Percentiles rank a stretch among this genome's conserved stretches.
These are phyloP conservation scores for Apocrypta bakeri DNA, from an alignment of 1,140 invertebrate genomes.

Conservation along the genomic window DNA sequence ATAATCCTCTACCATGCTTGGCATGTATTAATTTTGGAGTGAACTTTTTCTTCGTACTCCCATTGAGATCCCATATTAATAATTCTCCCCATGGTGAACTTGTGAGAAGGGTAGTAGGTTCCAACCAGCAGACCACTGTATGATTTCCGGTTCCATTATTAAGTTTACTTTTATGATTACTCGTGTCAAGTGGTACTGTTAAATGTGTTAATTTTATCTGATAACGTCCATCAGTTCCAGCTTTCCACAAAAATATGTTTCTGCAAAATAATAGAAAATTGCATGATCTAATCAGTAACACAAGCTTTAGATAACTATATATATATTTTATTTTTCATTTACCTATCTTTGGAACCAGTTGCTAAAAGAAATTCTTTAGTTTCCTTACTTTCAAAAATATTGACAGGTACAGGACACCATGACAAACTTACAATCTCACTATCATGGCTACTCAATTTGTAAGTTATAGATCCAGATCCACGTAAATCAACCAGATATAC, in stretches of 20 bases:
- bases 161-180: constrained; percentile 55
- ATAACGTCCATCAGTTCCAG: constrained; percentile 75
- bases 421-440: constrained; percentile 81
- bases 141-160: constrained; percentile 66
- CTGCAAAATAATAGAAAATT: constrained; percentile 57
- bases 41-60: constrained; percentile 56
- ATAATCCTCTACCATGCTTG: constrained; percentile 74
- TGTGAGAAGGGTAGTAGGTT: constrained; percentile 71
- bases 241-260: constrained; percentile 77
- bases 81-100: constrained; percentile 75
- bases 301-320: constrained; percentile 1
- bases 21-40: constrained; percentile 70
- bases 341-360: constrained; percentile 74
- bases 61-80: constrained; percentile 71
- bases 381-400: constrained; percentile 68
- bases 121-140: constrained; percentile 76
- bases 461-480: constrained; percentile 76
- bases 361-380: constrained; percentile 74
- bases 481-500: constrained; percentile 78
- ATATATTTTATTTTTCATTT: constrained; percentile 26
- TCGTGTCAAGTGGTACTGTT: constrained; percentile 52
- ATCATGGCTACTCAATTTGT: constrained; percentile 82
- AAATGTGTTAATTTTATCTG: constrained; percentile 67
- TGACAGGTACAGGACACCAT: constrained; percentile 81
- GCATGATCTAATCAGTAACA: constrained; percentile 4